Percentiles rank a stretch among this genome's conserved stretches.
Evolutionary conservation across 2,113 vertebrate genomes (phyloP).

Genomic region (Scytalopus superciliaris): DNA sequence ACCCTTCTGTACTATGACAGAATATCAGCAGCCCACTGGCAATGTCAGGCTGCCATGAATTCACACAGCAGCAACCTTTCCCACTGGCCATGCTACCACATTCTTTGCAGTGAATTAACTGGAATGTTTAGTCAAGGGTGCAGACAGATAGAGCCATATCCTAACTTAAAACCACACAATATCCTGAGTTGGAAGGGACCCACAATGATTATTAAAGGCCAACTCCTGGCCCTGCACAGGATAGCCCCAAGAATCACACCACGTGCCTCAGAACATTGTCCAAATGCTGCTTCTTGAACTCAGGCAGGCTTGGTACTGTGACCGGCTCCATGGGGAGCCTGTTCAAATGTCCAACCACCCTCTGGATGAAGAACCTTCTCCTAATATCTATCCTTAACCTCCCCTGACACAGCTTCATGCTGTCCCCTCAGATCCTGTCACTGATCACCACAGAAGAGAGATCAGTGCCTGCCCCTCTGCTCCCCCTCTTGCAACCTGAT

Average conservation of each 20-base stretch:
- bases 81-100: not conserved
- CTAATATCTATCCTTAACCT: not conserved
- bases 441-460: not conserved
- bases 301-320: not conserved
- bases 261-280: rapidly evolving
- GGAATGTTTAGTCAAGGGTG: not conserved
- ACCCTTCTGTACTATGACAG: not conserved
- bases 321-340: not conserved
- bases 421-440: not conserved
- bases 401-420: not conserved
- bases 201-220: not conserved
- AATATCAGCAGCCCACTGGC: not conserved
- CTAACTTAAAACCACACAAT: not conserved
- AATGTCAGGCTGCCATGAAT: not conserved
- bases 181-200: not conserved
- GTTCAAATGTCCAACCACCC: not conserved
- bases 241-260: not conserved
- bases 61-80: not conserved
- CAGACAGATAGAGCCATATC: not conserved
- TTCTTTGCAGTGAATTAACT: not conserved
- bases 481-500: not conserved
- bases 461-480: not conserved
- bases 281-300: not conserved
- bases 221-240: not conserved
- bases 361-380: not conserved